phyloP scores from a whole-genome alignment of 2,113 vertebrate genomes.

The Egretta garzetta region DNA sequence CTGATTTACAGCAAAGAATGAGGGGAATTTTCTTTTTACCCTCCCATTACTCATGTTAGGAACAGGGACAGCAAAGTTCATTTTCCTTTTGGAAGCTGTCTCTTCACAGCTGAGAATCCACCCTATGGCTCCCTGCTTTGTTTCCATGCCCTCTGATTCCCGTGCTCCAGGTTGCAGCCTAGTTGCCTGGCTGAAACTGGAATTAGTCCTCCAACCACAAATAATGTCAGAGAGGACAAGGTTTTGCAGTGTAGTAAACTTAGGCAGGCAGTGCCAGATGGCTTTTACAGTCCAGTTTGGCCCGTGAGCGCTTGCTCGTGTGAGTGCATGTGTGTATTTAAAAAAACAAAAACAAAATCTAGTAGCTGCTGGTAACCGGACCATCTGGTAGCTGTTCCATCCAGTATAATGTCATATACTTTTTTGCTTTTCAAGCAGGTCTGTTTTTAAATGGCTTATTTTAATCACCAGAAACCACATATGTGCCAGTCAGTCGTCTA shows the following conservation, averaged over 20 bases:
- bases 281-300: conserved; percentile 67
- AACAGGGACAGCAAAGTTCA: neutral
- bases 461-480: conserved; percentile 70
- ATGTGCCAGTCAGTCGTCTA: conserved; percentile 64
- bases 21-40: neutral
- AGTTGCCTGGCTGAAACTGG: conserved; percentile 28
- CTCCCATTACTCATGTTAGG: neutral
- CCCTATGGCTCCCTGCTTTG: neutral
- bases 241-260: conserved; percentile 34
- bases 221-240: conserved; percentile 49
- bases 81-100: conserved; percentile 30
- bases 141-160: conserved; percentile 24
- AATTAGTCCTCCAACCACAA: conserved; percentile 49
- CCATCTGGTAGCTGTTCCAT: conserved; percentile 68
- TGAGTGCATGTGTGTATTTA: conserved; percentile 36
- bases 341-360: conserved; percentile 44
- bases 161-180: neutral
- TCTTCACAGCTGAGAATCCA: conserved; percentile 16
- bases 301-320: conserved; percentile 18
- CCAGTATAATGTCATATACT: conserved; percentile 63
- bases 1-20: neutral
- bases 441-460: conserved; percentile 69
- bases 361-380: conserved; percentile 66
- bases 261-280: conserved; percentile 53
- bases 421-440: conserved; percentile 69